These are phyloP conservation scores for Onychomys torridus DNA, from an alignment of 2,797 vertebrate genomes.

Conservation along the genomic window DNA sequence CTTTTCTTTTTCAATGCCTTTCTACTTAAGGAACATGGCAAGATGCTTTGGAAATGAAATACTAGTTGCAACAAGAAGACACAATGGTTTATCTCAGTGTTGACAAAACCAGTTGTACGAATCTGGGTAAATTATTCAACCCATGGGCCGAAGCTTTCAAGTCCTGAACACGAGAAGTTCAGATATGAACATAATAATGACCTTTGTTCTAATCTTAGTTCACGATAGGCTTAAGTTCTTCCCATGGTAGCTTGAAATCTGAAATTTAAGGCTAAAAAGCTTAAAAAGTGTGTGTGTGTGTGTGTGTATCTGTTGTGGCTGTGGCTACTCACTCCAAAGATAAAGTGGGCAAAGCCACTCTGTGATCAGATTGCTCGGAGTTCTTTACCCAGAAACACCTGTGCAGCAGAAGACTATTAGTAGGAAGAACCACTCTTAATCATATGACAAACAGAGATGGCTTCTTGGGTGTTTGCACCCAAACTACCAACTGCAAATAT, in stretches of 20 bases:
- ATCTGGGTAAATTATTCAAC: neutral
- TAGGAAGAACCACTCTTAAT: slow-evolving; percentile 37
- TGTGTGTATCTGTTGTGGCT: neutral
- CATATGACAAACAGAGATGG: slow-evolving; percentile 53
- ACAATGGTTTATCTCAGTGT: neutral
- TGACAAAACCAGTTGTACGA: neutral
- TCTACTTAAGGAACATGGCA: neutral
- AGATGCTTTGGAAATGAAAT: neutral
- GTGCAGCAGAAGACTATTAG: neutral
- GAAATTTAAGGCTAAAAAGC: slow-evolving; percentile 50
- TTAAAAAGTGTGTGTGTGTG: neutral
- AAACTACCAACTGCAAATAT: slow-evolving; percentile 63
- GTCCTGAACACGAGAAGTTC: neutral
- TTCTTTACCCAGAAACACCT: slow-evolving; percentile 38
- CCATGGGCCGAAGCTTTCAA: neutral
- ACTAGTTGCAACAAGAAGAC: slow-evolving; percentile 15
- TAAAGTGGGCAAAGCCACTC: slow-evolving; percentile 63
- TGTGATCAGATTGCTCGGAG: neutral
- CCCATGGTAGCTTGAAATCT: slow-evolving; percentile 44
- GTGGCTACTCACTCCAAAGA: slow-evolving; percentile 28
- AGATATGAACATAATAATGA: neutral
- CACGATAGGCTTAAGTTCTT: slow-evolving; percentile 67
- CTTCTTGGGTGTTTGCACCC: slow-evolving; percentile 9
- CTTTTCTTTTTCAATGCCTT: neutral
- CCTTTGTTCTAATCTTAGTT: neutral